A percentile compares a stretch with the other conserved stretches of the same genome.
These are phyloP conservation scores for Hippocampus guttulatus DNA, from an alignment of 2,113 vertebrate species.

Conservation along the genomic window DNA sequence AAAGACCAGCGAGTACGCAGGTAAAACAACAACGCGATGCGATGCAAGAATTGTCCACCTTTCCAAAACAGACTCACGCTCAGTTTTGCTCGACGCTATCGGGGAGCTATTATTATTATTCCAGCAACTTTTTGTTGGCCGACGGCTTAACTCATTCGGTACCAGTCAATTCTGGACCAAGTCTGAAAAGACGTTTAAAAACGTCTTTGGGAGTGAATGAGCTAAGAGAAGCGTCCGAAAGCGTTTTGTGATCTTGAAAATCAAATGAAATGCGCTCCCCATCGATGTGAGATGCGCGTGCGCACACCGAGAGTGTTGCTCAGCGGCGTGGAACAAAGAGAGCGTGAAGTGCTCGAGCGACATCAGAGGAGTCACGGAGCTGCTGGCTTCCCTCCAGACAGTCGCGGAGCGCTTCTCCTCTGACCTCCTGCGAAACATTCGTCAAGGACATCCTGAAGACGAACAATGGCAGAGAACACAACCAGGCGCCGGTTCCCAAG, in stretches of 20 bases:
- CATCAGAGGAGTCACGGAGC: conserved; percentile 19
- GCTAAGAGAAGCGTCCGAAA: too few species aligned
- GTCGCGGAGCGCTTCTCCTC: conserved; percentile 19
- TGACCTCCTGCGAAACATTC: conserved; percentile 43
- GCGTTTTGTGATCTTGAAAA: too few species aligned
- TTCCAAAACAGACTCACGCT: too few species aligned
- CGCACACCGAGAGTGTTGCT: background rate
- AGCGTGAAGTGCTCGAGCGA: conserved; percentile 4
- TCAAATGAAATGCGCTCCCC: background rate
- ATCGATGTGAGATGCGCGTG: background rate
- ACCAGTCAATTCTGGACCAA: too few species aligned
- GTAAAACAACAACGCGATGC: background rate
- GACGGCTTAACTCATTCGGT: too few species aligned
- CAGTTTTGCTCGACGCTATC: too few species aligned
- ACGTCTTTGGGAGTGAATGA: too few species aligned
- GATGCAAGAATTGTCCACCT: background rate
- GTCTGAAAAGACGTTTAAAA: too few species aligned
- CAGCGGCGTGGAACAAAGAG: conserved; percentile 6
- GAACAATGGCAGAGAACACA: conserved; percentile 68
- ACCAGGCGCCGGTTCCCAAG: conserved; percentile 54
- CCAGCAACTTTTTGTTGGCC: too few species aligned
- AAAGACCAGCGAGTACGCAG: too few species aligned
- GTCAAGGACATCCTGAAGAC: conserved; percentile 66
- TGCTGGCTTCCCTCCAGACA: conserved; percentile 28
- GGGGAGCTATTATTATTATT: too few species aligned